Evolutionary conservation across 2,797 vertebrate species (phyloP), one percentile per base, ranked within the genome.

Genomic region (Alcedo quadribrachys): DNA sequence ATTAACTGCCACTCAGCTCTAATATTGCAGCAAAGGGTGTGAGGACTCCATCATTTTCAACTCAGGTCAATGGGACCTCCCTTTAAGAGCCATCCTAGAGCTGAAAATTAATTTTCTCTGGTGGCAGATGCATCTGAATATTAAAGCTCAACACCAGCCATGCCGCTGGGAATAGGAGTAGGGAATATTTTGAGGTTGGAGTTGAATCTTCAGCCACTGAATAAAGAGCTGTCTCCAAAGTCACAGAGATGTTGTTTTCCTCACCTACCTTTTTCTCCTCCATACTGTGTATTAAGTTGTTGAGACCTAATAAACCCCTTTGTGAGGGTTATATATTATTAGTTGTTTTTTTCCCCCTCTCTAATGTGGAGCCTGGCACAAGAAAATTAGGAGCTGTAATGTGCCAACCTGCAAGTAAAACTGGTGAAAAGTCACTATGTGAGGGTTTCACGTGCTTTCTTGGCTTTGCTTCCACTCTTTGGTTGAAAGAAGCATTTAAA

Each of bases 81-180:
- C 33, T 73, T 84, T 81, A 76, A 90, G 85, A 93, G 80, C 91
- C 42, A 30, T 85, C 77, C 84, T 89, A 20, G 37, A 92, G 63
- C 89, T 68, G 69, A 81, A 83, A 93, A 90, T 95, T 92, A 66
- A 95, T 96, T 96, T 92, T 89, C 82, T 91, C 76, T 62, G 51
- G 84, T 37, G 15, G 92, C 94, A 95, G 87, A 89, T 92, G 85
- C 1, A 0, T 66, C 67, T 84, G 67, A 78, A 74, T 77, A 82
- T 76, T 91, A 91, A 85, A 92, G 30, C 66, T 68, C 58, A 35
- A 17, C 11, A 42, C 17, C 50, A 69, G 65, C 24, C 12, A 16
- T 43, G n/a, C 27, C 74, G 9, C 35, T 73, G 45, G 57, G 27
- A 73, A 53, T 43, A 68, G 46, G 50, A 75, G 71, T 9, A 53